Evolutionary conservation across 1,140 invertebrate species (phyloP), one percentile per base, ranked within the genome.

Genomic region (Drosophila arawakana): DNA sequence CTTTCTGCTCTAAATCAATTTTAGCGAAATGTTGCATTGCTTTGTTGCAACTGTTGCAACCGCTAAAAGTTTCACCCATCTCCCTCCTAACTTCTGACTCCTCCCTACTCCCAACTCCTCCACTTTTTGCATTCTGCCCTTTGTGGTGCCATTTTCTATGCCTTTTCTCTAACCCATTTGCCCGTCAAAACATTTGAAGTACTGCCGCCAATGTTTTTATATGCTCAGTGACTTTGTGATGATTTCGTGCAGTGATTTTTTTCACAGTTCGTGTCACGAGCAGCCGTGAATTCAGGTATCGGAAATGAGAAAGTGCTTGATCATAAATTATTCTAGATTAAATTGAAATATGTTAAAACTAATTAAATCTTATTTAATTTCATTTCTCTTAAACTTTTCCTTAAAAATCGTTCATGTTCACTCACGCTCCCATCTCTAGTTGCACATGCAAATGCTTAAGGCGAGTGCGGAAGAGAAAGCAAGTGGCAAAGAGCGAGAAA

Each of bases 21-120:
- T 80, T 73, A 73, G 69, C 61, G 61, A 66, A 76, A 73, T 76
- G 74, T 61, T 76, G 73, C 73, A 72, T 70, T 67, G 69, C 55
- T 66, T 60, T 70, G 65, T 49, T 50, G 59, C 73, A 63, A 59
- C 73, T 54, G 61, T 55, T 69, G 41, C 66, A 57, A 13, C n/a
- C 13, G n/a, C 34, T 35, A 43, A 46, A 46, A 66, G 25, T 8
- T 39, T 7, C 7, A 4, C 8, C 10, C 15, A 6, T 25, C 7
- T 50, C 0, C 55, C 15, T 41, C 54, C 7, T 1, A 15, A 43
- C 37, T 25, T 21, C 34, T 5, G 4, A 55, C 52, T 39, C 7
- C 37, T 13, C 30, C 21, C 41, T 25, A 3, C 21, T 7, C 10
- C 10, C n/a, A 13, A 13, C 34, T 8, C 46, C 3, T 3, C 47